Evolutionary conservation across 1,140 invertebrate genomes (phyloP).

Genomic region (Scaptodrosophila lebanonensis): DNA sequence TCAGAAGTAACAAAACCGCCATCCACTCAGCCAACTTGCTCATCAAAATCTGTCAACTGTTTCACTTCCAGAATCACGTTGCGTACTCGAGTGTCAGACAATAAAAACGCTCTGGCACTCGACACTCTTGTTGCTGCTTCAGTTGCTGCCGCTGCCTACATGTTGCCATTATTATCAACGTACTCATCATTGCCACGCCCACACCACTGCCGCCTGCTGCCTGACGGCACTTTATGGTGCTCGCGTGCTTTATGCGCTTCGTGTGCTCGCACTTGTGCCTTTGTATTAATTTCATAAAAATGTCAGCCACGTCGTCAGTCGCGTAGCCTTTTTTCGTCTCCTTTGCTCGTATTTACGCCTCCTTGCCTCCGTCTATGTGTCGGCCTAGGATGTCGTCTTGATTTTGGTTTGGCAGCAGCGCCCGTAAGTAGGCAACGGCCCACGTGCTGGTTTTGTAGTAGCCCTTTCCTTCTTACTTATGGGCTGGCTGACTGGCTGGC

Average conservation of each 20-base stretch:
- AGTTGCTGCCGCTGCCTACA: slow-evolving; percentile 42
- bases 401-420: slow-evolving; percentile 50
- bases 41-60: no score
- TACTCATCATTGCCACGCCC: slow-evolving; percentile 25
- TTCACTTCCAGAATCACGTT: slow-evolving; percentile 15
- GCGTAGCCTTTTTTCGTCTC: no score
- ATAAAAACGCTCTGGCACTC: slow-evolving; percentile 25
- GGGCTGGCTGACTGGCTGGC: slow-evolving; percentile 28
- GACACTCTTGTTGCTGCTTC: slow-evolving; percentile 16
- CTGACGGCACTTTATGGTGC: neutral
- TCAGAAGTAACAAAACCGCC: no score
- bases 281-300: slow-evolving; percentile 76
- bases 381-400: slow-evolving; percentile 31
- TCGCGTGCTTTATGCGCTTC: slow-evolving; percentile 10
- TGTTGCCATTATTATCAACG: slow-evolving; percentile 38
- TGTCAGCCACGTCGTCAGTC: slow-evolving; percentile 27
- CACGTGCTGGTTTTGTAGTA: slow-evolving; percentile 52
- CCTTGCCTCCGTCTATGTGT: no score
- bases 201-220: slow-evolving; percentile 2
- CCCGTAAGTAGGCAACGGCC: slow-evolving; percentile 60
- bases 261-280: slow-evolving; percentile 23
- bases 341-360: no score
- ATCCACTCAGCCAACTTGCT: no score
- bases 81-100: slow-evolving; percentile 45
- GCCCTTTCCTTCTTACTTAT: slow-evolving; percentile 28